These are phyloP conservation scores for Zaprionus inermis DNA, from an alignment of 1,140 invertebrate genomes.

Conservation along the genomic window DNA sequence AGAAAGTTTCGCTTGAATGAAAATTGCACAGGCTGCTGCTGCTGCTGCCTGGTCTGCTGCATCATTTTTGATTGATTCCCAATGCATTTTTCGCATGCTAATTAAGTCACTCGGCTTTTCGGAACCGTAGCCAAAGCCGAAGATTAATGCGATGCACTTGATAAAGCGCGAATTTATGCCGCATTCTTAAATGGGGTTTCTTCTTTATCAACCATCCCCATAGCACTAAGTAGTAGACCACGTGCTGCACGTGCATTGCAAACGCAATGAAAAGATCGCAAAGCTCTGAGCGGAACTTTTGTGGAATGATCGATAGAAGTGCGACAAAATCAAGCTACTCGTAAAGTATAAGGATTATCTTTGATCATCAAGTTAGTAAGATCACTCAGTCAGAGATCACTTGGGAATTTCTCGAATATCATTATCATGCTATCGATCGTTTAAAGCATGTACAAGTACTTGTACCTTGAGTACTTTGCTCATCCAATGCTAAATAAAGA, in stretches of 20 bases:
- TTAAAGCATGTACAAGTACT: too few relatives aligned
- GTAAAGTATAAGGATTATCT: too few relatives aligned
- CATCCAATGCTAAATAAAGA: too few relatives aligned
- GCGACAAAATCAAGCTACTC: background rate
- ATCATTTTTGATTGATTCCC: constrained; percentile 63
- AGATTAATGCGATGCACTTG: constrained; percentile 46
- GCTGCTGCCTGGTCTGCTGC: too few relatives aligned
- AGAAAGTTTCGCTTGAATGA: constrained; percentile 43
- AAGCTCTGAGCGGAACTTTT: too few relatives aligned
- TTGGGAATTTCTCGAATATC: background rate
- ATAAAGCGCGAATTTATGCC: constrained; percentile 40
- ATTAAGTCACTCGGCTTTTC: constrained; percentile 69
- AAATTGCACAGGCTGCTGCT: constrained; percentile 18
- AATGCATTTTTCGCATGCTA: constrained; percentile 69
- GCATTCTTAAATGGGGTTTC: constrained; percentile 50
- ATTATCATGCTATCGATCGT: too few relatives aligned
- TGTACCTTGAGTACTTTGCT: too few relatives aligned
- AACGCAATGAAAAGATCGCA: background rate
- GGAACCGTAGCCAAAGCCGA: background rate
- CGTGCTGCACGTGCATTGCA: background rate
- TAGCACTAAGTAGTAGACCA: background rate
- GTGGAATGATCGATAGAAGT: background rate
- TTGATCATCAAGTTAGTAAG: background rate
- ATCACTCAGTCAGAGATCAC: background rate
- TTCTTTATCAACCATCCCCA: constrained; percentile 9